phyloP scores from a whole-genome alignment of 92 coral and sea anemone genomes.

The Parazoanthus atlanticus region DNA sequence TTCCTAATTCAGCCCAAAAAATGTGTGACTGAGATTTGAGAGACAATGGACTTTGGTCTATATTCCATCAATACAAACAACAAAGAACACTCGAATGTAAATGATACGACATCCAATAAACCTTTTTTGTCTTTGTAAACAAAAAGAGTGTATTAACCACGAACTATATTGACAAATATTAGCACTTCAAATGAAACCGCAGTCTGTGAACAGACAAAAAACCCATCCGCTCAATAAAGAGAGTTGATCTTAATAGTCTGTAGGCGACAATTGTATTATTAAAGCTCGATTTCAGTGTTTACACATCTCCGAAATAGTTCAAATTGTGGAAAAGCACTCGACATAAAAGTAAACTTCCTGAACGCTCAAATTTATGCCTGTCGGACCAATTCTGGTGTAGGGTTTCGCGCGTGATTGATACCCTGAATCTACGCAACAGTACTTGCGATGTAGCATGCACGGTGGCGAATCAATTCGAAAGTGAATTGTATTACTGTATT shows the following conservation, averaged over 20 bases:
- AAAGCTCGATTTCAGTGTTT: constrained; percentile 19
- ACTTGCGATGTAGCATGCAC: not conserved
- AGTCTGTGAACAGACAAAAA: not conserved
- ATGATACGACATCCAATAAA: constrained; percentile 25
- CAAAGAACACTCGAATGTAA: not conserved
- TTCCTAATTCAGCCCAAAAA: not conserved
- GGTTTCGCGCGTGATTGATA: constrained; percentile 7
- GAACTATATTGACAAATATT: not conserved
- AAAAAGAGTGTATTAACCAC: not conserved
- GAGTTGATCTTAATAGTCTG: not conserved
- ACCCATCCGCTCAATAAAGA: not conserved
- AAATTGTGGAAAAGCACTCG: not conserved
- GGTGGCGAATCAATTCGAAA: not conserved
- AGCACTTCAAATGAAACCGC: constrained; percentile 37
- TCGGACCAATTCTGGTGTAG: constrained; percentile 3
- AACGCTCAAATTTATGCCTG: constrained; percentile 1
- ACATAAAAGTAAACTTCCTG: constrained; percentile 16
- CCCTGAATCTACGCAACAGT: not conserved
- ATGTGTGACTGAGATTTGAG: not conserved
- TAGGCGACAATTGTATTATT: not conserved
- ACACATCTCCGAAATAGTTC: constrained; percentile 1
- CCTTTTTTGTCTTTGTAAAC: constrained; percentile 37
- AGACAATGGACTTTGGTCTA: not conserved
- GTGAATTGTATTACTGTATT: not conserved
- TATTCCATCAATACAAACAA: not conserved